phyloP scores from a whole-genome alignment of 2,888 invertebrate genomes.

The Boloria euphrosyne region DNA sequence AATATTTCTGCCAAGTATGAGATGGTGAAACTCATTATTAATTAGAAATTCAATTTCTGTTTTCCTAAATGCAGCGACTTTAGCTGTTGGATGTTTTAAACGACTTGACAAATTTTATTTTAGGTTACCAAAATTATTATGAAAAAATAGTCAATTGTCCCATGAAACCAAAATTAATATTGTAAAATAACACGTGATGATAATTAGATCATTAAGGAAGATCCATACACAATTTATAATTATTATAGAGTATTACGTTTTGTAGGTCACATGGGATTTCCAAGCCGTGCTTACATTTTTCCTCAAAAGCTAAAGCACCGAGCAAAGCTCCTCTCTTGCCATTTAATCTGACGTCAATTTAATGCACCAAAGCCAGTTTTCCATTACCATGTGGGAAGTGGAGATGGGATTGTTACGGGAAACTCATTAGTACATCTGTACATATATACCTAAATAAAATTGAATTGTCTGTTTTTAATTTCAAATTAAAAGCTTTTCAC shows the following conservation, averaged over 20 bases:
- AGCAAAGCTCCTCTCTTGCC: not conserved
- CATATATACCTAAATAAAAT: too few relatives aligned
- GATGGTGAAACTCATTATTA: not conserved
- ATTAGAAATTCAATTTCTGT: not conserved
- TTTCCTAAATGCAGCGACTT: not conserved
- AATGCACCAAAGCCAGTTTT: not conserved
- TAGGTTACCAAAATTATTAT: too few relatives aligned
- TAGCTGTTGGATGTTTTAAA: not conserved
- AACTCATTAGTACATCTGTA: not conserved
- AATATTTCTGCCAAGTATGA: conserved; percentile 2
- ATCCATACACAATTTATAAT: too few relatives aligned
- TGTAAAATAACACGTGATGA: too few relatives aligned
- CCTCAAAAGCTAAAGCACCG: not conserved
- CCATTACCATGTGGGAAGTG: not conserved
- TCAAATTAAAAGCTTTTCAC: too few relatives aligned
- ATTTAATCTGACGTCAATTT: conserved; percentile 9
- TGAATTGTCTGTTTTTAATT: too few relatives aligned
- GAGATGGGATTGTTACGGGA: not conserved
- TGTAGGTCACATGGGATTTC: not conserved
- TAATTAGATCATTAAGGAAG: too few relatives aligned
- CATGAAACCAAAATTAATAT: not conserved
- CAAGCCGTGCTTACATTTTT: not conserved
- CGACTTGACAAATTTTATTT: not conserved
- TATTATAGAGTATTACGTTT: not conserved
- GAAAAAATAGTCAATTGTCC: not conserved